Evolutionary conservation across 2,113 vertebrate species (phyloP), one percentile per base, ranked within the genome.

Genomic region (Pseudorasbora parva): DNA sequence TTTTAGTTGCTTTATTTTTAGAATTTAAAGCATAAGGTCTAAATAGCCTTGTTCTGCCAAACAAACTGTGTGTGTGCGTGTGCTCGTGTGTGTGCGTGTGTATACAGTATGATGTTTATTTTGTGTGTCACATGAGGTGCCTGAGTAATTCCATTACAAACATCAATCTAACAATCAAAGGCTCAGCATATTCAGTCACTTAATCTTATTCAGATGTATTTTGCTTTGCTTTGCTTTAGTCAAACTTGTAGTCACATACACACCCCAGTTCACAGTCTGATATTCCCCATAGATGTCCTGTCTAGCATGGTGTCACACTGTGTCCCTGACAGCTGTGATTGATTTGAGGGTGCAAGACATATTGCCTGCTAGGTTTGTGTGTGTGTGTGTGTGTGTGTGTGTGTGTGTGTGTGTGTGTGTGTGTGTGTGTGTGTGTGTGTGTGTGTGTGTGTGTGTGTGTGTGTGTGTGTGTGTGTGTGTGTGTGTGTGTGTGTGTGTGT

Each of bases 71-170:
- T 30, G 30, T 30, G 30, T 64, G n/a, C n/a, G n/a, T n/a, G n/a
- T n/a, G n/a, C n/a, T n/a, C n/a, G n/a, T 2, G 30, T 30, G 30
- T 30, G 30, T 30, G 30, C 51, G 19, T n/a, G 8, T 41, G 75
- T 77, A 15, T 49, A 51, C 49, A 17, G 56, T 69, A 69, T 69
- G 8, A 41, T n/a, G 17, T 66, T 60, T 71, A 41, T 83, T 68
- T 80, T 81, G 51, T 49, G 37, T 84, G 30, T 30, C 86, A 49
- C 86, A 66, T 27, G 33, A 71, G 83, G 49, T 54, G 59, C 62
- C 25, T 15, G 10, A 64, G 56, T 66, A 17, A 68, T 79, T 56
- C 10, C 49, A 82, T 83, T 83, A 83, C 66, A 85, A 85, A 80
- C 56, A 79, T 66, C 82, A 71, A 41, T 79, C 59, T 37, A 54